Conservation (phyloP, 2,797 vertebrate species). For the Acanthurus leucopareius region DNA sequence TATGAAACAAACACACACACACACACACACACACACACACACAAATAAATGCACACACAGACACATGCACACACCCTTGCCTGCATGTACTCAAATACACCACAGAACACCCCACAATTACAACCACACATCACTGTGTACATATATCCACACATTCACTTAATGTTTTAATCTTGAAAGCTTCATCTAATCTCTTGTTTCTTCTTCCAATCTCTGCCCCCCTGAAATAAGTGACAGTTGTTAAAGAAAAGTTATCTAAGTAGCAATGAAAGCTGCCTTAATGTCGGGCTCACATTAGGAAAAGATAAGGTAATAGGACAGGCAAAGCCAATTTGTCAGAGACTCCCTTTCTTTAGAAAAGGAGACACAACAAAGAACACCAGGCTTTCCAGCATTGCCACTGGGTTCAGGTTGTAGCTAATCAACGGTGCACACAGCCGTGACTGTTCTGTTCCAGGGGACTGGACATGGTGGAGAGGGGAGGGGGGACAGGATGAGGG, state of each 20-base stretch:
- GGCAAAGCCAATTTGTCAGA: conserved; percentile 58
- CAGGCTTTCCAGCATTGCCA: conserved; percentile 71
- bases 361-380: conserved; percentile 70
- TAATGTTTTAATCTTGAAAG: conserved; percentile 6
- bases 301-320: conserved; percentile 69
- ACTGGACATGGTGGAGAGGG: conserved; percentile 66
- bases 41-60: conserved; percentile 35
- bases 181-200: conserved; percentile 17
- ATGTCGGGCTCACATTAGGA: conserved; percentile 57
- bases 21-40: conserved; percentile 24
- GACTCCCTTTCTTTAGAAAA: conserved; percentile 58
- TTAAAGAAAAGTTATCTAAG: conserved; percentile 35
- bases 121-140: conserved; percentile 37
- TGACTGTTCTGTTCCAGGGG: conserved; percentile 85
- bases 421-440: conserved; percentile 84
- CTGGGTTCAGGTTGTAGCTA: conserved; percentile 83
- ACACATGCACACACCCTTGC: conserved; percentile 8
- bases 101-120: conserved; percentile 34
- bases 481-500: conserved; percentile 66
- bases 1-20: conserved; percentile 20
- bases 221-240: conserved; percentile 31
- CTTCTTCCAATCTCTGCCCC: conserved; percentile 11
- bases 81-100: conserved; percentile 29
- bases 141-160: conserved; percentile 25
- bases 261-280: conserved; percentile 36